Evolutionary conservation across 2,888 invertebrate genomes (phyloP).

Genomic region (Eurytoma californica): DNA sequence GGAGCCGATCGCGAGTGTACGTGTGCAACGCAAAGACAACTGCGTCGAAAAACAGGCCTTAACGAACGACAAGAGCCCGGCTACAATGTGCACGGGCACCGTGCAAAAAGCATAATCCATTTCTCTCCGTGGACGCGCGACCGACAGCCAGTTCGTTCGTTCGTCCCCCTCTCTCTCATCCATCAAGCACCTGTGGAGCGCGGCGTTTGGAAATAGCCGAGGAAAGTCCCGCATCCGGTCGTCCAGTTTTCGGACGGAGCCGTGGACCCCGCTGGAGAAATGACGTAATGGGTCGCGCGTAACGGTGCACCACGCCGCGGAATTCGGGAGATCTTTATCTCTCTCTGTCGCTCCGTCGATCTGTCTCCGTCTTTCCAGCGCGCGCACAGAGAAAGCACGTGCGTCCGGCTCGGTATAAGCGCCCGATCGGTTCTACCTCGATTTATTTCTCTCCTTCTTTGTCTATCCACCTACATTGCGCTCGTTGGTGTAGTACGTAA

Average conservation of each 20-base stretch:
- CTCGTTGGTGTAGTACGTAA: background rate
- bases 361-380: too few species aligned
- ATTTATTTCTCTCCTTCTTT: background rate
- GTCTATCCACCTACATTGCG: background rate
- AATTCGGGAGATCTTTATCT: conserved; percentile 42
- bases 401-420: conserved; percentile 4
- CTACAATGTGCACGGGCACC: too few species aligned
- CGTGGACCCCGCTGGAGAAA: background rate
- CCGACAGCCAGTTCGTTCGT: background rate
- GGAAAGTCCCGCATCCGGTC: too few species aligned
- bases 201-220: too few species aligned
- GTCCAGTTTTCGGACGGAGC: background rate
- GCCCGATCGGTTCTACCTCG: conserved; percentile 4
- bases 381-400: conserved; percentile 29
- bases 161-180: background rate
- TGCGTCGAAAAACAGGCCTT: too few species aligned
- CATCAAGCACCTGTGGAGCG: background rate
- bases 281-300: conserved; percentile 15
- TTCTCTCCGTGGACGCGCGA: background rate
- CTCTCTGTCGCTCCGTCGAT: too few species aligned
- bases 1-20: too few species aligned
- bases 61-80: too few species aligned
- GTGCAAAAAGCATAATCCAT: background rate
- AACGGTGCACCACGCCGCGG: conserved; percentile 23
- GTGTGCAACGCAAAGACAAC: too few species aligned